Percentiles rank a stretch among this genome's conserved stretches.
Evolutionary conservation across 2,113 vertebrate genomes (phyloP).

Genomic region (Corythornis vintsioides): DNA sequence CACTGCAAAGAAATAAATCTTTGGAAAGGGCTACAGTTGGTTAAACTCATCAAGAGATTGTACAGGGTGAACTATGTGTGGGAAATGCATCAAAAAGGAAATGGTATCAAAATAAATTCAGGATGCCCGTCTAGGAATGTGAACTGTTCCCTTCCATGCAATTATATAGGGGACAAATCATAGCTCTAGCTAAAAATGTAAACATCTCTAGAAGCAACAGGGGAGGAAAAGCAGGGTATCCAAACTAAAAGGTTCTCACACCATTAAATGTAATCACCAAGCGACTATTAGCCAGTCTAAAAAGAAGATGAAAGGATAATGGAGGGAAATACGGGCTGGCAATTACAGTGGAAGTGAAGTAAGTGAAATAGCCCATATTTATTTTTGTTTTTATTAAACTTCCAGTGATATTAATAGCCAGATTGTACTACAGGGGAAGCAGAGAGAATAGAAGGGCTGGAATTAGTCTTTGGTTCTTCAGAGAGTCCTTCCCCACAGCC

Average conservation of each 20-base stretch:
- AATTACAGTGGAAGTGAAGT: conserved; percentile 22
- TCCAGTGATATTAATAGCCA: not conserved
- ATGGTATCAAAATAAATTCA: conserved; percentile 45
- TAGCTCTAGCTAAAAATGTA: conserved; percentile 41
- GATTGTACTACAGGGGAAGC: not conserved
- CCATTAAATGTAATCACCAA: conserved; percentile 61
- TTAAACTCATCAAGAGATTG: not conserved
- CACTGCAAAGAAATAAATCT: not conserved
- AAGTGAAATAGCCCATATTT: conserved; percentile 12
- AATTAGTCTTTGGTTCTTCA: not conserved
- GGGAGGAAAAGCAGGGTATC: conserved; percentile 9
- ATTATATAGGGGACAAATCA: conserved; percentile 44
- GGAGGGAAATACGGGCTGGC: not conserved
- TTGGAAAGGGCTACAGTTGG: not conserved
- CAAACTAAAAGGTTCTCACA: conserved; percentile 59
- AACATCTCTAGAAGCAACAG: conserved; percentile 43
- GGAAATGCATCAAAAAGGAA: conserved; percentile 24
- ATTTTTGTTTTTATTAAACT: conserved; percentile 25
- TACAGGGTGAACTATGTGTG: not conserved
- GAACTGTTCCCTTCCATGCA: conserved; percentile 4
- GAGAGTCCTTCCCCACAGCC: not conserved
- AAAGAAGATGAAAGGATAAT: conserved; percentile 73
- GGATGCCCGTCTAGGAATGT: conserved; percentile 24
- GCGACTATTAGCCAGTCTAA: conserved; percentile 37
- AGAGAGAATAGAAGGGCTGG: not conserved